Percentiles rank a stretch among this genome's conserved stretches.
Conservation (phyloP, 2,888 invertebrate species). For the Tetramorium bicarinatum region DNA sequence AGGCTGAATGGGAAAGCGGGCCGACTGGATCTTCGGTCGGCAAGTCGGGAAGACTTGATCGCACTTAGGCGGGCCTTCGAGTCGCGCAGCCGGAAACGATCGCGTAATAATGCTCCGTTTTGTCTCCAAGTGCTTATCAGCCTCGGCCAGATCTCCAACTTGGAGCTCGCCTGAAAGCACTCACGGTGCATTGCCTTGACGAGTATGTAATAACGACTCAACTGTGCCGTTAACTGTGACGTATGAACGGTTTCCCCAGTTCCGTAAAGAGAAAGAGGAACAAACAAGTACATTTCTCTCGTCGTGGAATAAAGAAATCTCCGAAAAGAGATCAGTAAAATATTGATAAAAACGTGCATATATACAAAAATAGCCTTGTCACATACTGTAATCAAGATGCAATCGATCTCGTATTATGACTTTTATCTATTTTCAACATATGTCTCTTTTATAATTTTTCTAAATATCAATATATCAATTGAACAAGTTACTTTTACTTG, state of each 20-base stretch:
- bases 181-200: conserved; percentile 52
- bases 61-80: conserved; percentile 44
- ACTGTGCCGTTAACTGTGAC: conserved; percentile 42
- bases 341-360: background rate
- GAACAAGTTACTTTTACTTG: conserved; percentile 6
- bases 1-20: conserved; percentile 52
- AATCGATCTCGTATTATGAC: background rate
- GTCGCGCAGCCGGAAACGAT: conserved; percentile 66
- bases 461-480: background rate
- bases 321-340: background rate
- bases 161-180: conserved; percentile 55
- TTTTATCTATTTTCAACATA: background rate
- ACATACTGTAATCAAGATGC: background rate
- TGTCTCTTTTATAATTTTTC: background rate
- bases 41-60: conserved; percentile 60
- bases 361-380: background rate
- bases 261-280: background rate
- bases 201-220: conserved; percentile 61
- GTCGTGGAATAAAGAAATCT: background rate
- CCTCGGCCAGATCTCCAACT: conserved; percentile 62
- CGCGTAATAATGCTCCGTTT: conserved; percentile 70
- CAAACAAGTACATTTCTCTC: conserved; percentile 2
- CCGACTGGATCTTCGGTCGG: conserved; percentile 51
- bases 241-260: background rate
- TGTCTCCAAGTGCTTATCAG: conserved; percentile 71